Conservation (phyloP, 2,797 vertebrate species). For the Loris lydekkerianus region DNA sequence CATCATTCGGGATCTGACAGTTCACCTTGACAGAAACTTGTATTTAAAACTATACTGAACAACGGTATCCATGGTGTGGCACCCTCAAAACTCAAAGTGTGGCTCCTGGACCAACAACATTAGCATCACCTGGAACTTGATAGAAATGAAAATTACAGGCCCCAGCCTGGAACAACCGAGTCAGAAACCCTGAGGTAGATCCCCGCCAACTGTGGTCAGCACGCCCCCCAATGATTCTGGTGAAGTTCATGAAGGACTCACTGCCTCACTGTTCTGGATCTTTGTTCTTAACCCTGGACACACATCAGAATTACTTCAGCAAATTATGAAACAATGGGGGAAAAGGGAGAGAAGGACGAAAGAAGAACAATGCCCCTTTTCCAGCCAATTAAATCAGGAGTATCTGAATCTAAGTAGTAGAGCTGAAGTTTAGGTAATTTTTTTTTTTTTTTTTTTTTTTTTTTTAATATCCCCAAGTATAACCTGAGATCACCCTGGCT, state of each 20-base stretch:
- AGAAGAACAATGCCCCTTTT: no score
- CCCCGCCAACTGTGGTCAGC: neutral
- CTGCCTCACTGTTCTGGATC: neutral
- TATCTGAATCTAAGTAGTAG: neutral
- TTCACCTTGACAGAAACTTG: neutral
- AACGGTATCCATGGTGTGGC: neutral
- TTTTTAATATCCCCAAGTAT: neutral
- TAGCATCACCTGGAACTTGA: neutral
- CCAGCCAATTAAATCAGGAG: neutral
- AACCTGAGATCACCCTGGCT: neutral
- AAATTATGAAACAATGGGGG: neutral
- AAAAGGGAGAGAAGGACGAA: no score
- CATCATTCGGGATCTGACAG: neutral
- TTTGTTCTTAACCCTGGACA: neutral
- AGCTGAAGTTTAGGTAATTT: neutral
- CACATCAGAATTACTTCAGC: neutral
- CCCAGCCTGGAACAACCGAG: neutral
- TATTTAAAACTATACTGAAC: slow-evolving; percentile 22
- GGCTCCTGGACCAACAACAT: neutral
- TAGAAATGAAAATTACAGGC: neutral
- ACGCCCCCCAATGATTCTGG: neutral
- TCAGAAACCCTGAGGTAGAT: neutral
- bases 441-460: no score
- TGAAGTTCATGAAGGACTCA: neutral
- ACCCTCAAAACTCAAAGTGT: neutral